These are phyloP conservation scores for Frieseomelitta varia DNA, from an alignment of 1,140 invertebrate species.

Conservation along the genomic window DNA sequence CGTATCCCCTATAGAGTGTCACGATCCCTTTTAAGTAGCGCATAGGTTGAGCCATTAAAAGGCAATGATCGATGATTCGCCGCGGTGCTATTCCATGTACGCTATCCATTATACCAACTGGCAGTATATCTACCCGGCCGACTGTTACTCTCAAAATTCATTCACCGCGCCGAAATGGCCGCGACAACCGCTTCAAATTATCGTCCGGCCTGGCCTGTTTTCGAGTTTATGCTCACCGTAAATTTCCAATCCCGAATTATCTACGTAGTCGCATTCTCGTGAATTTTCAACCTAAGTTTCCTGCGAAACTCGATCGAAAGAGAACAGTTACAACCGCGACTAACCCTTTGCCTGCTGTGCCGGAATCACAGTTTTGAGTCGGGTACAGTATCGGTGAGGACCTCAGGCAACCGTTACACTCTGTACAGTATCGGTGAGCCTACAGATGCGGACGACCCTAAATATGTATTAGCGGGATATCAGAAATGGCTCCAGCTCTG, in stretches of 20 bases:
- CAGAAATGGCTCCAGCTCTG: no score
- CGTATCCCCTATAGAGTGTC: conserved; percentile 68
- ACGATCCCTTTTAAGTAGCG: conserved; percentile 61
- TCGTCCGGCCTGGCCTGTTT: conserved; percentile 1
- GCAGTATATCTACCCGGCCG: conserved; percentile 45
- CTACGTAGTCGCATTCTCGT: not conserved
- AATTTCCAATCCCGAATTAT: conserved; percentile 9
- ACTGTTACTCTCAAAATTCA: conserved; percentile 36
- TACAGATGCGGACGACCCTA: no score
- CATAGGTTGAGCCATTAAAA: conserved; percentile 71
- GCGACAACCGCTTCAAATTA: conserved; percentile 35
- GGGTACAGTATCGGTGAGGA: no score
- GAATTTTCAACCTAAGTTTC: not conserved
- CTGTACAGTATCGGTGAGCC: no score
- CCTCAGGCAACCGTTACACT: no score
- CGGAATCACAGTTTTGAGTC: no score
- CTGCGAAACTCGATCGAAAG: no score
- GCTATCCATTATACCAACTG: conserved; percentile 62
- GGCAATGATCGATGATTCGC: conserved; percentile 76
- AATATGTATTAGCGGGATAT: no score
- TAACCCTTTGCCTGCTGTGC: no score
- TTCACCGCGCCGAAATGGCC: conserved; percentile 35
- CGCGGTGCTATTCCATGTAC: conserved; percentile 51
- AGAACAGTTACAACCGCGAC: no score
- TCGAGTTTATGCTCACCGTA: not conserved